Base-by-base conservation (phyloP, 2,113 vertebrate genomes). In the Microtus oregoni region DNA sequence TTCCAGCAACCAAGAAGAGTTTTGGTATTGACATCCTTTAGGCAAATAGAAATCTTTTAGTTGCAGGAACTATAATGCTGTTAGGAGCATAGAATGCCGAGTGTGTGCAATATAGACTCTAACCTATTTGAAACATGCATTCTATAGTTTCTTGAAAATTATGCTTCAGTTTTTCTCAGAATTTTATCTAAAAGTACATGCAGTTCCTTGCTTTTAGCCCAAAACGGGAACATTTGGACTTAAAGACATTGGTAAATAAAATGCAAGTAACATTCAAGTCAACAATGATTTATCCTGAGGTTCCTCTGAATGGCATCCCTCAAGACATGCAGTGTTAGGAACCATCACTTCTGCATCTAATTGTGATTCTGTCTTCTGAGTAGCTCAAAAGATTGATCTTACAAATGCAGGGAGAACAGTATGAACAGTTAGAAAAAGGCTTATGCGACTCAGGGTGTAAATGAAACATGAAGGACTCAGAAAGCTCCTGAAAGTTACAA, bases 161-260 rank as follows among this genome's bases (percentile, higher is more conserved):
- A 63, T 38, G 61, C 12, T 77, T 79, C 32, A 41, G 19, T 30
- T 38, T n/a, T n/a, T 63, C 0, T 17, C 35, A 65, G 17, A 86
- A 61, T 47, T 83, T 24, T 79, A 38, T 24, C 7, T 72, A 22
- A 90, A 50, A 41, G 5, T 72, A 75, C 90, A 52, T 82, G 58
- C 41, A 61, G 17, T 19, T 63, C 58, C 26, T 30, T 41, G 55
- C n/a, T 83, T 83, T 83, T 41, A 81, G 41, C 14, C 32, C 15
- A 47, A 78, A 93, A 90, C 68, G 35, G 12, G 20, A 90, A 8
- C 68, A 87, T 61, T 72, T 47, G 30, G 58, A 58, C 58, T 41
- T 83, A 65, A 86, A 82, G 17, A 52, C 72, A 17, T 58, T 85
- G n/a, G 13, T 73, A 92, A 96, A 83, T 83, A 92, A 96, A 83